Evolutionary conservation across 2,113 vertebrate species (phyloP), one percentile per base, ranked within the genome.

Genomic region (Sapajus apella): DNA sequence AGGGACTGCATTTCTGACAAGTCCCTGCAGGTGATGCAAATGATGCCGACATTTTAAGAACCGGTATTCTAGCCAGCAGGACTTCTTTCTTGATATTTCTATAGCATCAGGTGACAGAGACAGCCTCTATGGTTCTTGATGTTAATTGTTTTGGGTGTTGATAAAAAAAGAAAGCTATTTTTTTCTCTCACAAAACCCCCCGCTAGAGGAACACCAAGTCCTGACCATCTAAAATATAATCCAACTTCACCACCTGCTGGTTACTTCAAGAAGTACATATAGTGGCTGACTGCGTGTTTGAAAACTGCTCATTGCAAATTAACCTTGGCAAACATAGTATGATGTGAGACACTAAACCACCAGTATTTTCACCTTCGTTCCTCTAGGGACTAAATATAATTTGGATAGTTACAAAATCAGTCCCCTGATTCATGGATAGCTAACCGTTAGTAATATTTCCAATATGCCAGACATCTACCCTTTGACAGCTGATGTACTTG

Each of bases 401-500:
- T 70, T 50, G 21, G 13, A n/a, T 25, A 8, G 50, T 20, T 37
- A 9, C 45, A 43, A 61, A 80, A 45, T 56, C 47, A 88, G 12
- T 9, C 18, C 40, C 55, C 17, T 0, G 7, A 3, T 73, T 64
- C 43, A 30, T 4, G 0, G 23, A 56, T 3, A 1, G 40, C 1
- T 6, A 37, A 23, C 9, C 20, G 20, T 5, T 16, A 30, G 43
- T 18, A 13, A 27, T 20, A 3, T 32, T 52, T 47, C 32, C 18
- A 3, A 0, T 0, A 2, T 3, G 1, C 56, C n/a, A 2, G 13
- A 10, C 14, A 1, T 13, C 25, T 2, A 9, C 3, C 14, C 1
- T 4, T 20, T 0, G 1, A 35, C 30, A 7, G 1, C 0, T 8
- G 10, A 1, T 0, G 21, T 1, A 21, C 3, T 0, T 0, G 23